Evolutionary conservation across 2,888 invertebrate species (phyloP).

Genomic region (Acleris emargana): DNA sequence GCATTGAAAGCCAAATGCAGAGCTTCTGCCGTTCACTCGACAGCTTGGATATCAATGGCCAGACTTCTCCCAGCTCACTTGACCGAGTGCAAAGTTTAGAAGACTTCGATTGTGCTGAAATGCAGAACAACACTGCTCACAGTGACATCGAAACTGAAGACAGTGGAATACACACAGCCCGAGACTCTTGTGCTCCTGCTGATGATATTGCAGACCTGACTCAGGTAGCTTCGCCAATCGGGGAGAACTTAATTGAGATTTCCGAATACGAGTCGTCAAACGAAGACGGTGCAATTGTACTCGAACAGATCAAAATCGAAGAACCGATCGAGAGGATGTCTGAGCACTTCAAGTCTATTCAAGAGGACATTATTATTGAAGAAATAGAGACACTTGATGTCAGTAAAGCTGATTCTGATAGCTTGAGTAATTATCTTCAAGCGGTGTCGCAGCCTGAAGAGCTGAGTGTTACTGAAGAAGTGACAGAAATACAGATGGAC

Average conservation of each 20-base stretch:
- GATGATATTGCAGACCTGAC: conserved; percentile 87
- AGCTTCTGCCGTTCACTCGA: conserved; percentile 86
- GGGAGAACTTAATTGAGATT: conserved; percentile 71
- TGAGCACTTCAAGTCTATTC: conserved; percentile 54
- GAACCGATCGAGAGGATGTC: conserved; percentile 51
- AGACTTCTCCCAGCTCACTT: conserved; percentile 80
- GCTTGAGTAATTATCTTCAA: conserved; percentile 74
- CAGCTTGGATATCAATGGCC: conserved; percentile 85
- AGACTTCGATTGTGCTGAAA: conserved; percentile 85
- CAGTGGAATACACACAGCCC: conserved; percentile 90
- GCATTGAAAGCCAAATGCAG: conserved; percentile 82
- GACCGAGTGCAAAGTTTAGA: conserved; percentile 86
- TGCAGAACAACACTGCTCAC: conserved; percentile 82
- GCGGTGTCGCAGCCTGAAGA: conserved; percentile 76
- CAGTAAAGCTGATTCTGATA: conserved; percentile 68
- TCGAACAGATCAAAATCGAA: conserved; percentile 63
- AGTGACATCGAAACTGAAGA: conserved; percentile 89
- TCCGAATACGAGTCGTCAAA: conserved; percentile 79
- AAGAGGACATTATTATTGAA: conserved; percentile 73
- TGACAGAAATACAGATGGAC: conserved; percentile 78
- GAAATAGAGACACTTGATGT: conserved; percentile 71
- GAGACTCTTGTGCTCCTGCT: conserved; percentile 90
- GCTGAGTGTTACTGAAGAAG: conserved; percentile 71
- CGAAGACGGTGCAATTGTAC: conserved; percentile 62
- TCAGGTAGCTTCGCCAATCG: conserved; percentile 76